Evolutionary conservation across 35 echinoderm and acorn worm genomes (phyloP), one percentile per base, ranked within the genome.

Genomic region (Apostichopus californicus): DNA sequence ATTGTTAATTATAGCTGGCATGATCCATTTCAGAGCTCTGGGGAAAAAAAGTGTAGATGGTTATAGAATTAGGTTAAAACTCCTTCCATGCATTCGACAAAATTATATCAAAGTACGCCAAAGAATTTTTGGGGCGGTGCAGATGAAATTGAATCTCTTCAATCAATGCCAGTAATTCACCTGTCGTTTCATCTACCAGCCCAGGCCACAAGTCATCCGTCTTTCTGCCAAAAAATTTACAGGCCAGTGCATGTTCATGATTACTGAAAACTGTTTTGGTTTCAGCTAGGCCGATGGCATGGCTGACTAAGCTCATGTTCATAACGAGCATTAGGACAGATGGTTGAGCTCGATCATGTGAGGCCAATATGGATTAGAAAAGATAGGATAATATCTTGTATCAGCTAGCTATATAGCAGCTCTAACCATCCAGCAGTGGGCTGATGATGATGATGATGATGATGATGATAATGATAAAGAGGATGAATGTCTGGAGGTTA

Each of bases 341-440:
- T 85, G 81, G 81, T 59, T 20, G 81, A 56, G 57, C 23, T 85
- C 81, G 57, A 20, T 55, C 54, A 25, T 59, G 81, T 85, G 81
- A 85, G 81, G 55, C 55, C 81, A 85, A 85, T 85, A 58, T 20
- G 58, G 57, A 75, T 18, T 75, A 18, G 71, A 75, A 75, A 75
- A 75, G 71, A 75, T 75, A 22, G n/a, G 14, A 75, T 75, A 75
- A 18, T 13, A 75, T 75, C 71, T 22, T 75, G 71, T 22, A 75
- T 22, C 17, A 9, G 58, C 3, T 61, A 61, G 7, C 34, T 46
- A 46, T 46, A 46, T 68, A 68, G 64, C 64, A 68, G 64, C 64
- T 46, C 34, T 46, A 46, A 46, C 34, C 26, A 28, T 28, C 26
- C 26, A 28, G 34, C 2, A 34, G 34, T 46, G 34, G 34, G 34